Percentiles rank a stretch among this genome's conserved stretches.
Conservation (phyloP, 2,888 invertebrate species). For the Diplolepis rosae region DNA sequence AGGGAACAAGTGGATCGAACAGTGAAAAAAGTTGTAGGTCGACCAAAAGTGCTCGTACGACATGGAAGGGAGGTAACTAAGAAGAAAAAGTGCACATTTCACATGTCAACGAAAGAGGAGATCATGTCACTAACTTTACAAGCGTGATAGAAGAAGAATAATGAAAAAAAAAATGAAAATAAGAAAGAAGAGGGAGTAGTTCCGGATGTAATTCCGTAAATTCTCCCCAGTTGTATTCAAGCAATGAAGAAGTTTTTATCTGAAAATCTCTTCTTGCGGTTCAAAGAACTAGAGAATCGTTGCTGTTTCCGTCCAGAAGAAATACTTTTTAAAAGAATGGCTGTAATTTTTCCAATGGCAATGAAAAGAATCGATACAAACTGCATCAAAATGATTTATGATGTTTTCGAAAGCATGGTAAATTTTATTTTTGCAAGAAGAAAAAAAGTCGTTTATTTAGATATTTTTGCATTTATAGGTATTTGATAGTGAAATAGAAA, state of each 20-base stretch:
- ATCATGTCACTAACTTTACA: not conserved
- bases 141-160: not conserved
- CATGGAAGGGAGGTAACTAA: not conserved
- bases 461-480: no score
- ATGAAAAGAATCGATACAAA: not conserved
- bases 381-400: no score
- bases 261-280: constrained; percentile 51
- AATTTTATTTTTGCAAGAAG: no score
- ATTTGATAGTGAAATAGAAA: no score
- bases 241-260: constrained; percentile 24
- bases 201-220: constrained; percentile 50
- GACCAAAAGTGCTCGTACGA: not conserved
- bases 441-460: no score
- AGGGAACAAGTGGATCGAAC: not conserved
- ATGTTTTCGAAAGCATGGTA: not conserved
- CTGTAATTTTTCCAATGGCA: not conserved
- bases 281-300: constrained; percentile 57
- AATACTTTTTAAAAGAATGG: not conserved
- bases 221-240: constrained; percentile 46
- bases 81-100: not conserved
- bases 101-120: not conserved
- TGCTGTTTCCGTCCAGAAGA: not conserved
- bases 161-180: no score
- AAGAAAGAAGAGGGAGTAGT: constrained; percentile 33
- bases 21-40: not conserved